Evolutionary conservation across 2,888 invertebrate species (phyloP).

Genomic region (Pemphredon lugubris): DNA sequence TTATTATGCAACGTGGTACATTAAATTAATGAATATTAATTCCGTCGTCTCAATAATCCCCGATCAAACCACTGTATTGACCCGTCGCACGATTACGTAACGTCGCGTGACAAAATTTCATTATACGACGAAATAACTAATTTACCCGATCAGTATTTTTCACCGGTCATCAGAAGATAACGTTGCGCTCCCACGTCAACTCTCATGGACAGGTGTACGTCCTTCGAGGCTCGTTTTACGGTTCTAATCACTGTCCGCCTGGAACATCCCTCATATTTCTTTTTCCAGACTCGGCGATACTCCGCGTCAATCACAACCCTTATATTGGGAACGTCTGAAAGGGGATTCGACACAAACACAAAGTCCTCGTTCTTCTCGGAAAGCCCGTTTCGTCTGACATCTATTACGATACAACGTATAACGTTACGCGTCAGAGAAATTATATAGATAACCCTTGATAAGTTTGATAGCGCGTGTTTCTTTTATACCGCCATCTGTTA

Average conservation of each 20-base stretch:
- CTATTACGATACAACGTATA: no score
- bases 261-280: constrained; percentile 23
- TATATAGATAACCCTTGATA: no score
- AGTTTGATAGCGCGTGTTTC: no score
- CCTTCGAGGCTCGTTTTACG: constrained; percentile 29
- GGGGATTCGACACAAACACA: neutral
- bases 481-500: no score
- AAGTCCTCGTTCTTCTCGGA: neutral
- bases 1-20: neutral
- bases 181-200: constrained; percentile 48
- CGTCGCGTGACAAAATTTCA: no score
- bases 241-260: constrained; percentile 29
- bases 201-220: constrained; percentile 22
- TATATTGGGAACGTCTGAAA: constrained; percentile 4
- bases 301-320: constrained; percentile 8
- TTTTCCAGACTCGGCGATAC: constrained; percentile 18
- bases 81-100: no score
- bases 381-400: neutral
- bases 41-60: neutral
- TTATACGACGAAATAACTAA: no score
- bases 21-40: neutral
- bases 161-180: neutral
- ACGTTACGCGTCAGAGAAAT: no score
- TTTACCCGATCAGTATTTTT: no score
- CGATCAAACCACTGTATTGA: neutral